Conservation (phyloP, 2,113 vertebrate genomes). For the Cochlearius cochlearius region DNA sequence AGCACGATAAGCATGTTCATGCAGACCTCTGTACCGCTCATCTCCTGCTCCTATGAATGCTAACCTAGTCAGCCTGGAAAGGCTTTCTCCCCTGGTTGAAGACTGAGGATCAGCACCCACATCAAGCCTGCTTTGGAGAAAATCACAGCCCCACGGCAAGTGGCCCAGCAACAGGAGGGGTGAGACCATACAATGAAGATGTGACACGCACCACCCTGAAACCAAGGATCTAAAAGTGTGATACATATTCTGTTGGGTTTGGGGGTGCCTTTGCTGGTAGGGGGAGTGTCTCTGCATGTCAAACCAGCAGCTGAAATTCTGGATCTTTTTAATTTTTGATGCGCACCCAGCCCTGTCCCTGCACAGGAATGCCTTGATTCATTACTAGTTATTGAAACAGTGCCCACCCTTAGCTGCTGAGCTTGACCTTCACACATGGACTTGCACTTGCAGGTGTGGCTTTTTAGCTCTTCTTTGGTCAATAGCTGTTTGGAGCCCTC, state of each 20-base stretch:
- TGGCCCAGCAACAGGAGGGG: neutral
- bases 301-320: neutral
- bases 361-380: neutral
- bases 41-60: neutral
- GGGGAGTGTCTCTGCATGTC: neutral
- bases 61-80: neutral
- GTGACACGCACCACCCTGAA: neutral
- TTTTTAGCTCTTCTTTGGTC: neutral
- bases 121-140: neutral
- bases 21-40: neutral
- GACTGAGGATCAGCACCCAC: neutral
- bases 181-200: accelerated
- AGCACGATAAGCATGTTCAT: accelerated
- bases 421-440: neutral
- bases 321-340: neutral
- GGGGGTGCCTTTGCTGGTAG: neutral
- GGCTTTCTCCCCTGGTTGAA: neutral
- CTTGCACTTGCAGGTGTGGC: neutral
- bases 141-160: neutral
- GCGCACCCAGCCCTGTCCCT: neutral
- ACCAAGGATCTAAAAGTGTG: neutral
- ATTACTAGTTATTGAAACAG: neutral
- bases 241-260: neutral
- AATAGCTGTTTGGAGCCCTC: neutral
- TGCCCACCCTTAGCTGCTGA: neutral